Evolutionary conservation across 2,113 vertebrate genomes (phyloP).

Genomic region (Anguilla japonica): DNA sequence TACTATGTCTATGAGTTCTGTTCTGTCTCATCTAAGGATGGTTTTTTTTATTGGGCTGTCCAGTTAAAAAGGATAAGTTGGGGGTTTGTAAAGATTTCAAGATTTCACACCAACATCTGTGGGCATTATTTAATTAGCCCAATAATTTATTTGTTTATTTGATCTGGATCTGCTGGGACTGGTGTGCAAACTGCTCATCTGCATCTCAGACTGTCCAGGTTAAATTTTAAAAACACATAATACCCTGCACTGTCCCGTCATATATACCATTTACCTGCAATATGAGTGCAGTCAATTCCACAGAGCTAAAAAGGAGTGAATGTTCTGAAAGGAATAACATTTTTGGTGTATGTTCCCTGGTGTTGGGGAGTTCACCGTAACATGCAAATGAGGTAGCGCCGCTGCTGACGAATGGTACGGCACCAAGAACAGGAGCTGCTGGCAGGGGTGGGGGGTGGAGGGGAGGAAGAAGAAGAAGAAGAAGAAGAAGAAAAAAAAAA

Average conservation of each 20-base stretch:
- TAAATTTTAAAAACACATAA: no score
- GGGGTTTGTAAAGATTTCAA: no score
- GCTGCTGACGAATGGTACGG: not conserved
- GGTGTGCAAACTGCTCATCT: no score
- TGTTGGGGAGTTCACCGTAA: not conserved
- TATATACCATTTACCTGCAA: not conserved
- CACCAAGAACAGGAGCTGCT: not conserved
- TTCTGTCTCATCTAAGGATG: not conserved
- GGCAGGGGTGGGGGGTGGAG: not conserved
- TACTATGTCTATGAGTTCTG: not conserved
- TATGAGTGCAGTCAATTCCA: not conserved
- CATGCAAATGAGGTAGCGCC: not conserved
- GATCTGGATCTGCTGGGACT: no score
- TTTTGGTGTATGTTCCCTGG: not conserved
- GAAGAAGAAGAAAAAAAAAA: not conserved
- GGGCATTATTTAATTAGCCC: no score
- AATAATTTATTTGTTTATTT: no score
- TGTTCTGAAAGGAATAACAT: not conserved
- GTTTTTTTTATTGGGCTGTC: not conserved
- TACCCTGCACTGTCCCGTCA: not conserved
- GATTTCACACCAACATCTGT: no score
- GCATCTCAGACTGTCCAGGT: no score
- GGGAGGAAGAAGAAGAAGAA: not conserved
- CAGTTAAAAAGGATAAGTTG: not conserved
- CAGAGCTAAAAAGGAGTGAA: not conserved